These are phyloP conservation scores for Prochilodus magdalenae DNA, from an alignment of 2,113 vertebrate genomes.

Conservation along the genomic window DNA sequence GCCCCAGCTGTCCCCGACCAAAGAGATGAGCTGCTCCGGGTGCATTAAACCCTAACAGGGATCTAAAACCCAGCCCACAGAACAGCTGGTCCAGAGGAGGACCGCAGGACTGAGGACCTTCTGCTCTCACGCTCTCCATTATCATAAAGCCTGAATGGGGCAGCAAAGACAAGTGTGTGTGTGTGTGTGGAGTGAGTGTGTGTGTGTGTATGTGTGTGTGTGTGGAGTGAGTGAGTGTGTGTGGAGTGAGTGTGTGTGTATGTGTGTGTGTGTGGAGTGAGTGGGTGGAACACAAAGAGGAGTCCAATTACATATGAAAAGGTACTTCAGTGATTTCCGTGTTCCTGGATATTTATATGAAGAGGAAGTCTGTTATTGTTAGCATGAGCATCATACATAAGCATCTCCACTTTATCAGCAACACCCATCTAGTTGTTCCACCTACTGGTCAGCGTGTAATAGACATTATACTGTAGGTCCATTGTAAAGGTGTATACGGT, in stretches of 20 bases:
- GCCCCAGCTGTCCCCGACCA: conserved; percentile 81
- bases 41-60: conserved; percentile 79
- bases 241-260: neutral
- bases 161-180: neutral
- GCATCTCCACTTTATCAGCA: neutral
- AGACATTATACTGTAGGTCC: no score
- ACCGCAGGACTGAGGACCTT: neutral
- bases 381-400: neutral
- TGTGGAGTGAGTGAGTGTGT: neutral
- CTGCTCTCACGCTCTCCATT: neutral
- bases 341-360: conserved; percentile 57
- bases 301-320: conserved; percentile 27
- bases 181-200: neutral
- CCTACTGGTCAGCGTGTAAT: neutral
- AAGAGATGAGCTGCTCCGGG: conserved; percentile 82
- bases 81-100: neutral
- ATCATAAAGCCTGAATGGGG: neutral
- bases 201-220: neutral
- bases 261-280: neutral
- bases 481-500: neutral
- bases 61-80: neutral
- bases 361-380: conserved; percentile 4
- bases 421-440: neutral
- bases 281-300: neutral
- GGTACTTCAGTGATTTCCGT: conserved; percentile 43